A percentile compares a stretch with the other conserved stretches of the same genome.
Conservation (phyloP, 2,888 invertebrate species). For the Philhelius pedissequus region DNA sequence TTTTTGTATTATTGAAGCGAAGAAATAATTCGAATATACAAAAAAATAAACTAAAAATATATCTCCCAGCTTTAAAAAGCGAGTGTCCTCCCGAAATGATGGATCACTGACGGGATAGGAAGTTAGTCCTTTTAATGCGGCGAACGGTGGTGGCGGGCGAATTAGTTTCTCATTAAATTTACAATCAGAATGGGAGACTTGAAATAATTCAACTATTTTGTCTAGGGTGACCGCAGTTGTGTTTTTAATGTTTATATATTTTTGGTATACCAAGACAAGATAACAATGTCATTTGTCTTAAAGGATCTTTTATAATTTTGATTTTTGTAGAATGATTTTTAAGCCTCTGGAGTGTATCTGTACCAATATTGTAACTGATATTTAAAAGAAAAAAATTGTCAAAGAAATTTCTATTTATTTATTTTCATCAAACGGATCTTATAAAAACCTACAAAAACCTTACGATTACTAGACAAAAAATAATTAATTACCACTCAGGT, state of each 20-base stretch:
- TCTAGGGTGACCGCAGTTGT: background rate
- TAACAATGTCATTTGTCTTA: no score
- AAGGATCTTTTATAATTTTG: no score
- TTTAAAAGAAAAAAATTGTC: no score
- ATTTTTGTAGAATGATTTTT: no score
- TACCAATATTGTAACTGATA: no score
- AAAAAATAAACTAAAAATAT: background rate
- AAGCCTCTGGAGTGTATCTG: no score
- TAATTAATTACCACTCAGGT: no score
- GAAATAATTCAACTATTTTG: background rate
- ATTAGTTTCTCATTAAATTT: slow-evolving; percentile 68
- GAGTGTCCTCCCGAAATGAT: slow-evolving; percentile 48
- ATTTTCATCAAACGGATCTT: no score
- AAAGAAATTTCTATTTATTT: no score
- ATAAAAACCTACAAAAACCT: no score
- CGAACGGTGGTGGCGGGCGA: slow-evolving; percentile 23
- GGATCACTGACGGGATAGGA: slow-evolving; percentile 39
- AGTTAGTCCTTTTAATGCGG: slow-evolving; percentile 38
- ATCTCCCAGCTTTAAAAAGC: background rate
- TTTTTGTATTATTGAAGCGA: background rate
- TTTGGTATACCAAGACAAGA: no score
- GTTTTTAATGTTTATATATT: background rate
- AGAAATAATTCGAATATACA: background rate
- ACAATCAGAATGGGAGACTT: slow-evolving; percentile 41
- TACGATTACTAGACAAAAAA: no score